Evolutionary conservation across 1,140 invertebrate species (phyloP), one percentile per base, ranked within the genome.

Genomic region (Drosophila tani): DNA sequence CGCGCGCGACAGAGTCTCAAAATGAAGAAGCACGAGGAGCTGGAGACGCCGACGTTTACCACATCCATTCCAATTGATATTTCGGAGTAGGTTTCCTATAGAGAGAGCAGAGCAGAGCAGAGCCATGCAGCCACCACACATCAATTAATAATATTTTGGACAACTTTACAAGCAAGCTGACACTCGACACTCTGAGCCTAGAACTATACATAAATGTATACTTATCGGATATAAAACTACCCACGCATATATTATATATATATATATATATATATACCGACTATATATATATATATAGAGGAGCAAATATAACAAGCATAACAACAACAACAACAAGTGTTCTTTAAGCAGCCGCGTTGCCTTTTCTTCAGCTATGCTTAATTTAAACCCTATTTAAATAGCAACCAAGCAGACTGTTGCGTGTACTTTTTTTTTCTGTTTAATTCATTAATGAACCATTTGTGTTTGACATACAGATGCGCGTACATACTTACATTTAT

Each of bases 21-120:
- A 94, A 98, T 98, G 96, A 98, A 98, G 93, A 98, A 98, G 92
- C 97, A 98, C 92, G 98, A 98, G 93, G 98, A 98, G 93, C 93
- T 99, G 80, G 98, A 99, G 93, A 98, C 96, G 47, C 98, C 98
- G 21, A 98, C 98, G 27, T 98, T 97, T 94, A 98, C 97, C 43
- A 98, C 97, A 75, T 98, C 97, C 88, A 98, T 98, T 94, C 97
- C 97, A 11, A 95, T 97, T 82, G 91, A 92, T 91, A 92, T 92
- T 80, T 84, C 91, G 62, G 91, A 92, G 82, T 92, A 92, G 77
- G 75, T 51, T 79, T 79, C 67, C 66, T 62, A 56, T 32, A 78
- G 79, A 56, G 38, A 81, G 38, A 81, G 81, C 80, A 56, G 53
- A 68, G 53, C 69, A 27, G 35, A 46, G 29, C 32, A 17, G 17